Evolutionary conservation across 2,888 invertebrate species (phyloP), one percentile per base, ranked within the genome.

Genomic region (Notodonta dromedarius): DNA sequence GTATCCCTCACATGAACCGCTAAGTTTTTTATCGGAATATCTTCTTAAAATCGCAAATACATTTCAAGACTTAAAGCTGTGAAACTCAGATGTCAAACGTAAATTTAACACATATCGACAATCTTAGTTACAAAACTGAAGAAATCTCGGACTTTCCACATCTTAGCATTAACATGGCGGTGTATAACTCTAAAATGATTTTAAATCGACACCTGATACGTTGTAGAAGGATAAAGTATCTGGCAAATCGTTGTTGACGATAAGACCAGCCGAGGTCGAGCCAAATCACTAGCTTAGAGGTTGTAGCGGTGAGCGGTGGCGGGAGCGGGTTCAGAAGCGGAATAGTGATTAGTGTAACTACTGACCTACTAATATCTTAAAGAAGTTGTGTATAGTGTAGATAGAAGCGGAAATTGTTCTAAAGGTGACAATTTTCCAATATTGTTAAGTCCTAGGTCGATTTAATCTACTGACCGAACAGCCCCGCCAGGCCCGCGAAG

Each of bases 241-340:
- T 72, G 60, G 75, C 74, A 76, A 76, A 74, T 76, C 71, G 73
- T 74, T 79, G 73, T 70, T 73, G 76, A 71, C 76, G 83, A 78
- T 80, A 80, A 80, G 80, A 74, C 73, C 60, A 71, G 62, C 71
- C 82, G 83, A 86, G 84, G 84, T 83, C 83, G 78, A 67, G 75
- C 77, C 78, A 78, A 80, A 80, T 77, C 63, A 78, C 78, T 71
- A 69, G 65, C 71, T 61, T 69, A 67, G 51, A 56, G 11, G 51
- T 6, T 11, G 44, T 14, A 13, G 57, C 65, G 14, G 57, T 4
- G 32, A 65, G 69, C 59, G 65, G 39, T 8, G 60, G 74, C 74
- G 73, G n/a, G 48, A 42, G 63, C 63, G 66, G 35, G 42, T 44
- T 39, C 24, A 13, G 7, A 7, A 32, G 48, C 12, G 14, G 35